Evolutionary conservation across 2,888 invertebrate species (phyloP), one percentile per base, ranked within the genome.

Genomic region (Dermolepida albohirtum): DNA sequence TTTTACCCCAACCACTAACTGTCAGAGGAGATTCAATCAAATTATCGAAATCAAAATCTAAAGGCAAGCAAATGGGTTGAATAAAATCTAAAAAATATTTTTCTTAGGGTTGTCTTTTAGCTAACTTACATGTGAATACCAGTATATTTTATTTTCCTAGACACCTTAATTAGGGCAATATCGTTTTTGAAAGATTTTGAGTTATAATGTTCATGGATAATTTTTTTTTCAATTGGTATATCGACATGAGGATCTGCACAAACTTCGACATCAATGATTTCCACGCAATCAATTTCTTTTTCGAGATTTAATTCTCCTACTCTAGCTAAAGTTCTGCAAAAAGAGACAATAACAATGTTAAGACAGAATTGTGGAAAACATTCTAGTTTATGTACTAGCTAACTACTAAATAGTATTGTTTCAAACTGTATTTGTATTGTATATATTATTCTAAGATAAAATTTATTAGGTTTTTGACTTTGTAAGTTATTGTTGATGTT

Each of bases 1-100:
- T 89, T 77, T 88, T 87, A 17, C 92, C 92, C 92, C 92, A 93
- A 0, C 92, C 93, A 11, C 90, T 90, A 1, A 91, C 89, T 43
- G 87, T 86, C 74, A 89, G 86, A 73, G 84, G 82, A 71, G 81
- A 79, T 0, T 70, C 67, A 27, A 39, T 51, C 29, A 71, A 47
- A 66, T 44, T 47, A 40, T 63, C 47, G 7, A 57, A 40, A 8
- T 63, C 14, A 1, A 68, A 34, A 39, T 47, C 47, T 68, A 75
- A 72, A 10, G 79, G 79, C 39, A 82, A 73, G 70, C 82, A 82
- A 47, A 83, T 77, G 2, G 82, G 81, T 29, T 70, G 70, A 10
- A 82, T 75, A 68, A 72, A 81, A 64, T 77, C 82, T 81, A 70
- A 47, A 77, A 75, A 51, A 51, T 22, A 6, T 5, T 40, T 12